Evolutionary conservation across 2,113 vertebrate genomes (phyloP).

Genomic region (Lophotis ruficrista): DNA sequence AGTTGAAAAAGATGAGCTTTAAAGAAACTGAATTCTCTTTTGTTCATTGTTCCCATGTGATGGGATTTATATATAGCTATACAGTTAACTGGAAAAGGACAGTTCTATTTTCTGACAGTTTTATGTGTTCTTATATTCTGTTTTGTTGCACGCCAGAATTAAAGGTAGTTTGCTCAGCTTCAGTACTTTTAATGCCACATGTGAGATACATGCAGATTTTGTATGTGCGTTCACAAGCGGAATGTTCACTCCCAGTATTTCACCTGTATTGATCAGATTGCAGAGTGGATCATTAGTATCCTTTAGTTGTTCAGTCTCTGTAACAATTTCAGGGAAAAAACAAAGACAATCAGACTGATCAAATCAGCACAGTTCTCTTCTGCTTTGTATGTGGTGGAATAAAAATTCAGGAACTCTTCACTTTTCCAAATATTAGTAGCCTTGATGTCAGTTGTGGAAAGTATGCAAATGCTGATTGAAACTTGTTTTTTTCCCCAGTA

Average conservation of each 20-base stretch:
- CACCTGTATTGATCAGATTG: background rate
- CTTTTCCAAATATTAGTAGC: background rate
- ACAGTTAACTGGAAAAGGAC: background rate
- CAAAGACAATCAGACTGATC: background rate
- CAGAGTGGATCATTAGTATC: background rate
- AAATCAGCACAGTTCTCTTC: background rate
- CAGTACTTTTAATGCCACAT: background rate
- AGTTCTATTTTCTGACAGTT: constrained; percentile 3
- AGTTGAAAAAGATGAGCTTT: background rate
- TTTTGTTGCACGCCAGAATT: background rate
- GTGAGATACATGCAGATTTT: background rate
- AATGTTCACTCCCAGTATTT: background rate
- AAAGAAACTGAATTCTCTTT: background rate
- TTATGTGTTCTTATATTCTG: background rate
- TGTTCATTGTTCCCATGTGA: background rate
- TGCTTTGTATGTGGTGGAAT: background rate
- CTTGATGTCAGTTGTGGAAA: background rate
- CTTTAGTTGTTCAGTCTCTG: background rate
- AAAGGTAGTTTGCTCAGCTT: background rate
- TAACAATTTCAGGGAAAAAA: background rate
- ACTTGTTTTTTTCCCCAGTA: background rate
- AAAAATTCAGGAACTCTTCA: background rate
- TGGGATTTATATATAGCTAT: constrained; percentile 22
- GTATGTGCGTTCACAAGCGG: background rate
- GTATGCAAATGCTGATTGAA: background rate